Evolutionary conservation across 2,888 invertebrate species (phyloP).

Genomic region (Seira musarum): DNA sequence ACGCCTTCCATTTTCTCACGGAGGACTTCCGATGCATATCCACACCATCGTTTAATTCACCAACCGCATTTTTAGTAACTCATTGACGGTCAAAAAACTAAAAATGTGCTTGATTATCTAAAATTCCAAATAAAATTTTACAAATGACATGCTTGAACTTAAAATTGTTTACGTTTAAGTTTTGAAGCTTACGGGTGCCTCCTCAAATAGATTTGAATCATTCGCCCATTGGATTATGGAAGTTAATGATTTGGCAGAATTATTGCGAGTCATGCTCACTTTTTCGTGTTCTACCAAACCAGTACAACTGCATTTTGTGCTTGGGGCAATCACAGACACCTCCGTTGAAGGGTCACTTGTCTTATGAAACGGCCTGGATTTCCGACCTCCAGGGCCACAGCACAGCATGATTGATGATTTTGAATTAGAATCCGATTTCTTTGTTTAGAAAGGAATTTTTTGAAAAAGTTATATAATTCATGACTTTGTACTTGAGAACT

Average conservation of each 20-base stretch:
- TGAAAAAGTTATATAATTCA: no score
- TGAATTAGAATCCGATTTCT: slow-evolving; percentile 1
- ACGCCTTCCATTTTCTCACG: slow-evolving; percentile 58
- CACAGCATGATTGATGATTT: slow-evolving; percentile 31
- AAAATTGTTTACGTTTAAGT: background rate
- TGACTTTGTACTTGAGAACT: no score
- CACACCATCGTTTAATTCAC: slow-evolving; percentile 55
- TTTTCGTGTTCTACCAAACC: no score
- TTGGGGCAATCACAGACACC: background rate
- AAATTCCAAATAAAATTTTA: slow-evolving; percentile 3
- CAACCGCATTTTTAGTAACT: slow-evolving; percentile 39
- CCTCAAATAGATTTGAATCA: slow-evolving; percentile 20
- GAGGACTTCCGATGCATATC: slow-evolving; percentile 42
- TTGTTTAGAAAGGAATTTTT: slow-evolving; percentile 6
- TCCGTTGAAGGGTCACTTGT: no score
- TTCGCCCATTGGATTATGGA: no score
- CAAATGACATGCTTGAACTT: background rate
- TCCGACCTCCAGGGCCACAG: slow-evolving; percentile 20
- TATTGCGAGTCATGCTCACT: no score
- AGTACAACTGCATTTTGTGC: background rate
- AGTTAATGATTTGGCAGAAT: no score
- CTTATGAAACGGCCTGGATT: background rate
- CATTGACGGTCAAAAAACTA: slow-evolving; percentile 40
- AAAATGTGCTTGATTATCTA: slow-evolving; percentile 44
- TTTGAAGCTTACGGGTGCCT: background rate